Evolutionary conservation across 2,113 vertebrate species (phyloP), one percentile per base, ranked within the genome.

Genomic region (Actinemys pallida): DNA sequence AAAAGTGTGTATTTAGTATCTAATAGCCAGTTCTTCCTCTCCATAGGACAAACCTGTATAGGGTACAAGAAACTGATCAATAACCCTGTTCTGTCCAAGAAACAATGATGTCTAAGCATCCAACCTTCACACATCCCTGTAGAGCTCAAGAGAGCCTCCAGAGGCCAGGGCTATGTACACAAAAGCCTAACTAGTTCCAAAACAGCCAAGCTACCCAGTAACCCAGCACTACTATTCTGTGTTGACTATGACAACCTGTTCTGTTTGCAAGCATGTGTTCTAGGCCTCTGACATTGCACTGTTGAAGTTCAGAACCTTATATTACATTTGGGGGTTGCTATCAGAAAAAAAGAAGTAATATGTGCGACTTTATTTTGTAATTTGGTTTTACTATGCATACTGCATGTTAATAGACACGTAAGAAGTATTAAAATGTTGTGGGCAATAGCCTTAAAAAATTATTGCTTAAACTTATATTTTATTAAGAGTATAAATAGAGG

Each of bases 11-110:
- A 52, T 27, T 54, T 52, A 49, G 49, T 8, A 69, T 27, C 31
- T 1, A 3, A 25, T 84, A 49, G 8, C 24, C 12, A 10, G 1
- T 5, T 39, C 16, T 19, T 88, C 50, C 59, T 79, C 75, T 39
- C 12, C 78, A 1, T 27, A 16, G 0, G 0, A 47, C n/a, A 75
- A 47, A 82, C 52, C 45, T 83, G 5, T 6, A 39, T 0, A 0
- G 13, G 54, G 1, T 7, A 25, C 31, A 42, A n/a, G 2, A 87
- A 39, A 75, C 5, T n/a, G 47, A 0, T 4, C 5, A 20, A 25
- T n/a, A 69, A 12, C 2, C 42, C 10, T 29, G n/a, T 93, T 50
- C 57, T 90, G 79, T 29, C 84, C 62, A 42, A 87, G 59, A 52
- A 50, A 54, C 45, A 79, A 7, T 1, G 7, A 0, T 47, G 14